phyloP scores from a whole-genome alignment of 2,888 invertebrate genomes.

The Watsonalla binaria region DNA sequence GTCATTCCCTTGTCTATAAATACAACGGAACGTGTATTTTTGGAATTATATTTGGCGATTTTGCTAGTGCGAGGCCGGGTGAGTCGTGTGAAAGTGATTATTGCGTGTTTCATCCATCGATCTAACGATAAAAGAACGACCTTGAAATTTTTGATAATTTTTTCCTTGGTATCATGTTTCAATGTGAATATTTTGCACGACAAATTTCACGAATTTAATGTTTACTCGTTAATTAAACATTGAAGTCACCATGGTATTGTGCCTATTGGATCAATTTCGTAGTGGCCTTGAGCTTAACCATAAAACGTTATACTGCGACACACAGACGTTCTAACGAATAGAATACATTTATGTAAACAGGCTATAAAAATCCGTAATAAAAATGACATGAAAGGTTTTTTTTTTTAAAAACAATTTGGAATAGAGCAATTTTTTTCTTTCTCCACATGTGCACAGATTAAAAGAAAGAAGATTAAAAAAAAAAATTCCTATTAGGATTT shows the following conservation, averaged over 20 bases:
- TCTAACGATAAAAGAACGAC: constrained; percentile 34
- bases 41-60: constrained; percentile 67
- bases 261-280: constrained; percentile 28
- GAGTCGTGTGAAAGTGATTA: constrained; percentile 65
- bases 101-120: constrained; percentile 37
- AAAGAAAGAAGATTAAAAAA: too few relatives aligned
- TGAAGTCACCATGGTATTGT: constrained; percentile 8
- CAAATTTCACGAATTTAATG: background rate
- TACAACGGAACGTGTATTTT: constrained; percentile 63
- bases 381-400: too few relatives aligned
- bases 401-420: too few relatives aligned
- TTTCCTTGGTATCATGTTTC: constrained; percentile 32
- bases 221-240: constrained; percentile 4
- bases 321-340: too few relatives aligned
- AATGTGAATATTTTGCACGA: constrained; percentile 3
- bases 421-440: too few relatives aligned
- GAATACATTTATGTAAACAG: too few relatives aligned
- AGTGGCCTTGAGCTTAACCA: constrained; percentile 19
- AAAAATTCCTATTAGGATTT: background rate
- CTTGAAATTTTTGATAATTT: constrained; percentile 38
- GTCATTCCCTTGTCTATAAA: constrained; percentile 69
- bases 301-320: too few relatives aligned
- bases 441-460: too few relatives aligned
- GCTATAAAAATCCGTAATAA: too few relatives aligned
- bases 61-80: constrained; percentile 57